Percentiles rank a stretch among this genome's conserved stretches.
Evolutionary conservation across 92 coral and sea anemone species (phyloP).

Genomic region (Metridium senile): DNA sequence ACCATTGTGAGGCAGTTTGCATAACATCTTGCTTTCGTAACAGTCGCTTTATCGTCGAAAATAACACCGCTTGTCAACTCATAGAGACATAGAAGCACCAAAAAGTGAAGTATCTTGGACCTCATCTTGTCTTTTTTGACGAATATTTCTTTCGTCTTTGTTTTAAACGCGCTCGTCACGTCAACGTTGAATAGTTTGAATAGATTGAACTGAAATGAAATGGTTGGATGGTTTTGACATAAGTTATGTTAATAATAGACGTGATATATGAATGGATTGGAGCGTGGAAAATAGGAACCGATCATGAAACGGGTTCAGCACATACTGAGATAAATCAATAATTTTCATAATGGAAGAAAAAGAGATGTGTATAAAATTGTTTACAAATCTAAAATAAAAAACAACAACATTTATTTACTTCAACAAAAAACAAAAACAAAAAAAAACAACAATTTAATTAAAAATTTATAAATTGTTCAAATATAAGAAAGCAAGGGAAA

Average conservation of each 20-base stretch:
- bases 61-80: background rate
- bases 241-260: background rate
- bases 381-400: no score
- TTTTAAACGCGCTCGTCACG: background rate
- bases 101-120: background rate
- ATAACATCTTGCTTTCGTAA: conserved; percentile 45
- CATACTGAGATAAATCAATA: no score
- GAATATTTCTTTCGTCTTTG: background rate
- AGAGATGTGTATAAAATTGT: no score
- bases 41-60: conserved; percentile 1
- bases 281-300: background rate
- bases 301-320: no score
- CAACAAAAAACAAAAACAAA: no score
- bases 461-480: no score
- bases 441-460: no score
- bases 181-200: background rate
- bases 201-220: conserved; percentile 13
- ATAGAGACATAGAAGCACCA: background rate
- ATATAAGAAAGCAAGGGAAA: no score
- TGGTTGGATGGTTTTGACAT: conserved; percentile 6
- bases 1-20: conserved; percentile 53
- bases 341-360: no score
- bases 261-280: conserved; percentile 2
- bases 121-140: background rate
- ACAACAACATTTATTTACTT: no score